Evolutionary conservation across 2,797 vertebrate species (phyloP), one percentile per base, ranked within the genome.

Genomic region (Moxostoma hubbsi): DNA sequence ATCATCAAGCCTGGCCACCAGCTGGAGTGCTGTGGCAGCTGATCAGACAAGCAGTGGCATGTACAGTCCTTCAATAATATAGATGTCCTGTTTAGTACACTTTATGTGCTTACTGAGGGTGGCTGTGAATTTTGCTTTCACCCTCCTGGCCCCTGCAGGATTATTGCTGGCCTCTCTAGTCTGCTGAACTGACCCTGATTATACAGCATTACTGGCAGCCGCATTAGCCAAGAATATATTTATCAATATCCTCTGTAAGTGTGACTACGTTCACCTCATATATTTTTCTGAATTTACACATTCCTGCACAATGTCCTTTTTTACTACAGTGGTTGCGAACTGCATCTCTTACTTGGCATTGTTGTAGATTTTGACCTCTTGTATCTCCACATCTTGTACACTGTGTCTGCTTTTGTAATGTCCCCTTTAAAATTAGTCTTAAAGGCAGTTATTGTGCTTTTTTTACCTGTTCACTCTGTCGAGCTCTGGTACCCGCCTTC

Each of bases 111-210:
- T 82, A 2, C 49, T 72, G 16, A 81, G 61, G 10, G 51, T 71
- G 24, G 77, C 59, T 83, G 71, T 76, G 10, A 67, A 67, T 54
- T 64, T 55, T 4, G 50, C 64, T 18, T 64, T 77, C 13, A 81
- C 3, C 67, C 45, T 10, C 73, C 68, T 36, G 72, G 66, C 5
- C 72, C 72, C 18, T 76, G 46, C 0, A 79, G 66, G 1, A 79
- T 24, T 16, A 55, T 75, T 9, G 18, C 16, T 9, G 7, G 13
- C 16, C 9, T 61, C n/a, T 24, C 18, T 50, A 81, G 69, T 11
- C 47, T 75, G 5, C 43, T 18, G 36, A 79, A 69, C 49, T 62
- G 71, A 15, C 47, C 71, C 9, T 36, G 24, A 7, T 2, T 49
- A 5, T 24, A 85, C 43, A 83, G 0, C 2, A 1, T 62, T 16